Evolutionary conservation across 2,888 invertebrate species (phyloP).

Genomic region (Alentia gelatinosa): DNA sequence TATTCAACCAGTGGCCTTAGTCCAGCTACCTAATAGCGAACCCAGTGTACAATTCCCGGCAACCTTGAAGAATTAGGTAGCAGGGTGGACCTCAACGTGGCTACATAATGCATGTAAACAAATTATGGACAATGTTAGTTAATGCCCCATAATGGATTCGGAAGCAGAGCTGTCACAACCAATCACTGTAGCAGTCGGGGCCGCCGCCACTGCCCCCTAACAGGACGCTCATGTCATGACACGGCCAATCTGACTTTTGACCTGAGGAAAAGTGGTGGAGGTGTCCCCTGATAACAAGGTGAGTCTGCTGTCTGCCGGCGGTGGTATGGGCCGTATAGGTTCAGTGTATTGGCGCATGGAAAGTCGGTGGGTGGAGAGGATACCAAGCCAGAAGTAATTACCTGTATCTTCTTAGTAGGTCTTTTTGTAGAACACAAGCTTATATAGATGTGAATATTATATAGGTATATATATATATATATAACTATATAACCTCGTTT

Average conservation of each 20-base stretch:
- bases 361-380: background rate
- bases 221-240: background rate
- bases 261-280: background rate
- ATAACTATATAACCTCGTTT: too few relatives aligned
- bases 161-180: conserved; percentile 14
- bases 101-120: conserved; percentile 14
- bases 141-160: background rate
- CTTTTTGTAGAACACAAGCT: too few relatives aligned
- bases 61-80: background rate
- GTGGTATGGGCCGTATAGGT: background rate
- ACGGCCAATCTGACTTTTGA: background rate
- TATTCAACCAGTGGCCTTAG: too few relatives aligned
- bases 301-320: background rate
- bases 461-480: too few relatives aligned
- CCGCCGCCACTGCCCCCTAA: background rate
- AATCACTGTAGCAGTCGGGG: background rate
- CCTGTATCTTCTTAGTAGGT: too few relatives aligned
- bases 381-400: too few relatives aligned
- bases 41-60: too few relatives aligned
- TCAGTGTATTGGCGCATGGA: background rate
- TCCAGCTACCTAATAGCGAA: background rate
- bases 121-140: conserved; percentile 24
- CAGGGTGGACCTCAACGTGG: background rate
- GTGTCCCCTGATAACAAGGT: background rate
- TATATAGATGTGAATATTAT: too few relatives aligned